Evolutionary conservation across 53 echinoderm and acorn worm species (phyloP), one percentile per base, ranked within the genome.

Genomic region (Paelopatides confundens): DNA sequence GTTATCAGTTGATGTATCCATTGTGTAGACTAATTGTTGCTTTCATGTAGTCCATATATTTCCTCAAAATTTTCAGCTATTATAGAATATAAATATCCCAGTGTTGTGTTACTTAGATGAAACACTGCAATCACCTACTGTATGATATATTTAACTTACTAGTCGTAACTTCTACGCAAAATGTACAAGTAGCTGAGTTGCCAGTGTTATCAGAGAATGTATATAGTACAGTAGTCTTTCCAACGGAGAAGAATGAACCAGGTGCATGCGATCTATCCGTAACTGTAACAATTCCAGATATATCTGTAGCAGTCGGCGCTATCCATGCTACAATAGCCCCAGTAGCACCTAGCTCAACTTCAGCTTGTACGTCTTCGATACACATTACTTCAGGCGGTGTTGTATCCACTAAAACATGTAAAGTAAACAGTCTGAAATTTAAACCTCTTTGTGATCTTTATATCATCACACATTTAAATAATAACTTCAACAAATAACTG

Each of bases 111-210:
- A n/a, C 43, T 43, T 43, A 43, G 12, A 8, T 43, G 43, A 10
- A 43, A 43, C 8, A 12, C 8, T 43, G 8, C 2, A 43, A 43
- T 43, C 43, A 43, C 9, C 12, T 43, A 43, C 43, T 15, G 17
- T 17, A n/a, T 17, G 4, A 54, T 54, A 17, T 77, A 31, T 3
- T 29, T 23, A 48, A 48, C 86, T 12, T 71, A 69, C 53, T 32
- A 9, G 69, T 21, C 51, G 31, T 17, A 31, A 69, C 50, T 13
- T 1, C 3, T 10, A 86, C 66, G 38, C 90, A 85, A 88, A 96
- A 96, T 17, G 49, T 21, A 78, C 93, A 95, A 26, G 90, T 87
- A 17, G 84, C 92, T 18, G 86, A 81, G 78, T 96, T 96, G 13
- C 92, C 93, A 34, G 82, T 30, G 13, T 54, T 48, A 71, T 96